Percentiles rank a stretch among this genome's conserved stretches.
Conservation (phyloP, 2,888 invertebrate genomes). For the Tolmerus cingulatus region DNA sequence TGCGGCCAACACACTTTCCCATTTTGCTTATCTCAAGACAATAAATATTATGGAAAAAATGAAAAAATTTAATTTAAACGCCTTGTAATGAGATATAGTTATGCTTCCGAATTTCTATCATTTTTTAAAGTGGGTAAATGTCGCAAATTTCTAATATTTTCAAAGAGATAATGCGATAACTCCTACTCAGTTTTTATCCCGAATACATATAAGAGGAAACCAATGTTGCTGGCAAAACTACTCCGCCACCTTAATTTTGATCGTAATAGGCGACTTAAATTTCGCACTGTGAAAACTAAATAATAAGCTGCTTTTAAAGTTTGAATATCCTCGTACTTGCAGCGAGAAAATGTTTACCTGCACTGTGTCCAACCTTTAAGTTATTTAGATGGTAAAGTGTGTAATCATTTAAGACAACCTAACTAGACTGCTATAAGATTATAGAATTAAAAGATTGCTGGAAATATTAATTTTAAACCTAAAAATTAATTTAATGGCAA, state of each 20-base stretch:
- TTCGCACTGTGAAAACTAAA: neutral
- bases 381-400: neutral
- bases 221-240: neutral
- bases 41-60: too few relatives aligned
- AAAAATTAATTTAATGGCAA: neutral
- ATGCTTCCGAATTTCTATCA: neutral
- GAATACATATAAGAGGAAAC: neutral
- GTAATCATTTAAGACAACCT: neutral
- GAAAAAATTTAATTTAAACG: neutral
- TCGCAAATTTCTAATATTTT: neutral
- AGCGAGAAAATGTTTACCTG: neutral
- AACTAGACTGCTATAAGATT: neutral
- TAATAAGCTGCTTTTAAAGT: neutral
- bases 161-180: neutral
- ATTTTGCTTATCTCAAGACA: too few relatives aligned
- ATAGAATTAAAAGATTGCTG: neutral
- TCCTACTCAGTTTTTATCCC: neutral
- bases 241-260: neutral
- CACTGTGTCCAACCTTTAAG: neutral
- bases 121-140: neutral
- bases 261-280: neutral
- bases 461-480: neutral
- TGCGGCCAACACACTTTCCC: too few relatives aligned
- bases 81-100: neutral
- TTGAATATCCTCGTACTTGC: neutral